These are phyloP conservation scores for Excalfactoria chinensis DNA, from an alignment of 2,113 vertebrate genomes.

Conservation along the genomic window DNA sequence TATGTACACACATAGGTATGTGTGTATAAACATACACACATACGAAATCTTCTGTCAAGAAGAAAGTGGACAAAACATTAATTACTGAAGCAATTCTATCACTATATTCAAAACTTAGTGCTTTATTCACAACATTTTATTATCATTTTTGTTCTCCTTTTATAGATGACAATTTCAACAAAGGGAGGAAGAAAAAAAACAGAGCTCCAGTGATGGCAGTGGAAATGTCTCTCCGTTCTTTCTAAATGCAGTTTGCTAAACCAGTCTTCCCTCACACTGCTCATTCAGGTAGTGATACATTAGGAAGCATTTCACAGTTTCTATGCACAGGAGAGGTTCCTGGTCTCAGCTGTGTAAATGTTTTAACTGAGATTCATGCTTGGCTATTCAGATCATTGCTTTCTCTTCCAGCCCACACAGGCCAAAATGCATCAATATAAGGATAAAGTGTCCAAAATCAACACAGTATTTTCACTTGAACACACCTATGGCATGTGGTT, in stretches of 20 bases:
- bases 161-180: background rate
- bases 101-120: background rate
- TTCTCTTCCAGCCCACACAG: conserved; percentile 67
- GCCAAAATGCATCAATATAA: conserved; percentile 62
- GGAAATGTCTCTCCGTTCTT: conserved; percentile 15
- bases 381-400: conserved; percentile 60
- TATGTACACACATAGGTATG: too few species aligned
- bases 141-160: background rate
- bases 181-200: background rate
- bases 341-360: conserved; percentile 75
- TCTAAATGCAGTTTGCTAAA: conserved; percentile 40
- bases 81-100: background rate
- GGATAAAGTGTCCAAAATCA: conserved; percentile 65
- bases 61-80: background rate
- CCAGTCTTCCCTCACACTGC: background rate
- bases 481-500: conserved; percentile 64
- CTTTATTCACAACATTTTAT: background rate
- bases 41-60: background rate
- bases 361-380: conserved; percentile 73
- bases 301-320: conserved; percentile 48
- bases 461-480: conserved; percentile 52
- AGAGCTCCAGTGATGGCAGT: background rate
- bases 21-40: background rate
- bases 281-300: background rate
- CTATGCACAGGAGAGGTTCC: conserved; percentile 58